phyloP scores from a whole-genome alignment of 2,113 vertebrate species.

The Talpa occidentalis region DNA sequence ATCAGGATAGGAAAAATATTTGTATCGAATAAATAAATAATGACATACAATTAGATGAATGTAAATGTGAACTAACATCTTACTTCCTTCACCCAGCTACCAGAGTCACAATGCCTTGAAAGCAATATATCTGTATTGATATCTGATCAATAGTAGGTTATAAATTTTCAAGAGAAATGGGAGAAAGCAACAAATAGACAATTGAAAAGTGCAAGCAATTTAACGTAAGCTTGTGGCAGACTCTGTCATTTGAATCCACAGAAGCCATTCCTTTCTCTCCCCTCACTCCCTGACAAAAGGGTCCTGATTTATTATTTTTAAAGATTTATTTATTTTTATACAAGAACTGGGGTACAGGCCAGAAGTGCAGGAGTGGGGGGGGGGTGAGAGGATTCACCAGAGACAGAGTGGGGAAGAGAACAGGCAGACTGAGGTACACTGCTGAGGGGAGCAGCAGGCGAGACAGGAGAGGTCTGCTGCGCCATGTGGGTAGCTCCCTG shows the following conservation, averaged over 20 bases:
- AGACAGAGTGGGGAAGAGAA: no score
- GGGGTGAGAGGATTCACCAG: no score
- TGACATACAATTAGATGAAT: background rate
- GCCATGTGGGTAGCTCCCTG: no score
- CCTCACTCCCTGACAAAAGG: background rate
- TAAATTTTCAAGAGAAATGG: background rate
- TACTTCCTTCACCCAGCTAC: background rate
- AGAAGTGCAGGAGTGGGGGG: no score
- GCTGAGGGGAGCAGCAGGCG: no score
- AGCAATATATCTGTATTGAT: background rate
- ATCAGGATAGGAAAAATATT: background rate
- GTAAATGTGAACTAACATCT: background rate
- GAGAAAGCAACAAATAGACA: background rate
- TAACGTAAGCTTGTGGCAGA: background rate
- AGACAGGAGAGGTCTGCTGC: no score
- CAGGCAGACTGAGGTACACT: no score
- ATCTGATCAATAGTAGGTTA: background rate
- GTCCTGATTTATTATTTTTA: background rate
- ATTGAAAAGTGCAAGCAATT: background rate
- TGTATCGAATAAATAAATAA: background rate
- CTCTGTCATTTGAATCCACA: background rate
- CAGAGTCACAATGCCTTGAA: background rate
- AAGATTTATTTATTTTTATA: no score
- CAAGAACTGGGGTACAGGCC: no score
- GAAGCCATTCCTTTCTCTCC: background rate